Evolutionary conservation across 2,113 vertebrate genomes (phyloP).

Genomic region (Bos taurus): ARS-UCD2.0 NC_037349.1:19260501-19261000

Average conservation of each 20-base stretch:
- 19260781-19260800: not conserved
- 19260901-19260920: too few relatives aligned
- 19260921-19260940: too few relatives aligned
- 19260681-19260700: not conserved
- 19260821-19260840: not conserved
- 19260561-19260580: not conserved
- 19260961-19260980: too few relatives aligned
- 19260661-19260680: not conserved
- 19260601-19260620: not conserved
- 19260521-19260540: not conserved
- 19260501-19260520: not conserved
- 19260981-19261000: too few relatives aligned
- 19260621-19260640: not conserved
- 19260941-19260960: too few relatives aligned
- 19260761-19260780: not conserved
- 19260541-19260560: not conserved
- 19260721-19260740: slow-evolving; percentile 14
- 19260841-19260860: too few relatives aligned
- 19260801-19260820: not conserved
- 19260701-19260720: not conserved
- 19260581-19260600: not conserved
- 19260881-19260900: too few relatives aligned
- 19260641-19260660: slow-evolving; percentile 26
- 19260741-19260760: not conserved
- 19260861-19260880: too few relatives aligned